Evolutionary conservation across 1,140 invertebrate genomes (phyloP), one percentile per base, ranked within the genome.

Genomic region (Drosophila sp.): DNA sequence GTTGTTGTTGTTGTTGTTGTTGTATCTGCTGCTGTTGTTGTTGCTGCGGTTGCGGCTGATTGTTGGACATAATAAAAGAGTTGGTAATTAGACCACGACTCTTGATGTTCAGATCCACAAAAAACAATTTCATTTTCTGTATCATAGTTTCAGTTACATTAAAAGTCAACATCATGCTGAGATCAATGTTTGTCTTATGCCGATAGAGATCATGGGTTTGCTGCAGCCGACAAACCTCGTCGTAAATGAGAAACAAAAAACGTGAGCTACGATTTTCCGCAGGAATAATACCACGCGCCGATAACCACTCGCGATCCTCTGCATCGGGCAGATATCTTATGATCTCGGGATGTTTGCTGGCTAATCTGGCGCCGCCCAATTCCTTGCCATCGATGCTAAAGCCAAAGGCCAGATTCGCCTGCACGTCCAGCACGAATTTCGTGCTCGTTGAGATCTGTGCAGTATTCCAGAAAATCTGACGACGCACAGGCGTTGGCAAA

Each of bases 391-490:
- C 89, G 0, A 82, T 87, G 29, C 87, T 80, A 34, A 91, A 91
- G 7, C 91, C 91, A 74, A 92, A 92, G 2, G 91, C 87, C n/a
- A 91, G 66, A 32, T 92, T 92, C 0, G 91, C 91, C 53, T 92
- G 89, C 34, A 92, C 87, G 45, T 92, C 91, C 11, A 92, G 63
- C 16, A 92, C 89, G 27, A 92, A 92, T 50, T 92, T 91, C 1
- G 91, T 92, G 51, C 29, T 80, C 6, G 84, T 90, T 0, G 86
- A 80, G 59, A 92, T 91, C 25, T 90, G 76, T 11, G 91, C 87
- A 0, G 91, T 91, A 53, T 92, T 91, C 91, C 91, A 92, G 48
- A 90, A 92, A 41, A 92, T 92, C 64, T 92, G 90, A 4, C 89
- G 72, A 29, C 90, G 82, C 40, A 82, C 73, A 0, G 83, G 82